Evolutionary conservation across 2,797 vertebrate genomes (phyloP).

Genomic region (Sparidentex hasta): DNA sequence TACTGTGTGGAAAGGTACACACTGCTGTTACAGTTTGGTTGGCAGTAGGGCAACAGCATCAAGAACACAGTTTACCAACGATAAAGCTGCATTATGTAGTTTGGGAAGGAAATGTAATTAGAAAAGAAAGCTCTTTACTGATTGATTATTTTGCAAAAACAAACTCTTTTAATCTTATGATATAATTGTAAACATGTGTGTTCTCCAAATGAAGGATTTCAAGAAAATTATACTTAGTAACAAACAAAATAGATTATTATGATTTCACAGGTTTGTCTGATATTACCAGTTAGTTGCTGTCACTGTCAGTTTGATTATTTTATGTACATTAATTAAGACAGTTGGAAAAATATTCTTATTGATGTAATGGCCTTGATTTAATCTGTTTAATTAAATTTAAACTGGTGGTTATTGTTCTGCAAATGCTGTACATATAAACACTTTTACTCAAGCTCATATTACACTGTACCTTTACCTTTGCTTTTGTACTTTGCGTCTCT

Average conservation of each 20-base stretch:
- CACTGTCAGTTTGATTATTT: not conserved
- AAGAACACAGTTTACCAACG: not conserved
- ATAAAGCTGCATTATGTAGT: too few species aligned
- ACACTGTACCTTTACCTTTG: not conserved
- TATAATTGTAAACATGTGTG: not conserved
- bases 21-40: not conserved
- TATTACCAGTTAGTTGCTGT: not conserved
- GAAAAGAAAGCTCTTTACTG: too few species aligned
- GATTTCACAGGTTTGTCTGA: not conserved
- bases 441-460: not conserved
- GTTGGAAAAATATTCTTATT: not conserved
- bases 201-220: not conserved
- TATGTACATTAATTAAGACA: not conserved
- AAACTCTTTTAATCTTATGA: too few species aligned
- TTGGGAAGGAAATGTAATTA: too few species aligned
- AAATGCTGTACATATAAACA: not conserved
- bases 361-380: not conserved
- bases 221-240: not conserved
- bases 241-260: not conserved
- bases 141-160: too few species aligned
- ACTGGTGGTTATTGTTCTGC: not conserved
- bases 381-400: not conserved
- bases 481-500: not conserved
- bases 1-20: not conserved
- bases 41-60: not conserved